phyloP scores from a whole-genome alignment of 2,797 vertebrate genomes.

The Synaphobranchus kaupii region DNA sequence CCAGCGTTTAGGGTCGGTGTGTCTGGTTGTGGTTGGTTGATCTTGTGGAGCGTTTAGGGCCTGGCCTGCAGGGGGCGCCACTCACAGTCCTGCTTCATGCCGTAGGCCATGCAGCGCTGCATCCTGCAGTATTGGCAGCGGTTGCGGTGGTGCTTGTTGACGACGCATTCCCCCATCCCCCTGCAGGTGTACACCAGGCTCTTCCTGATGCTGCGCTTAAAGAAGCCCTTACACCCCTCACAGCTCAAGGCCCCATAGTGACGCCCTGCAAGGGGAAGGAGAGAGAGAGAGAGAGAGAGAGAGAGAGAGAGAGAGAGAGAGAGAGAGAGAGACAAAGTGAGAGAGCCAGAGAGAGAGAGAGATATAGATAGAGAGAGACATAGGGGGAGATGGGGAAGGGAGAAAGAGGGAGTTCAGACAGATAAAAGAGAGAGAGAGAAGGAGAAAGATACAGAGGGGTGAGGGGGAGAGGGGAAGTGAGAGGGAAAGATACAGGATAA shows the following conservation, averaged over 20 bases:
- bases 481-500: no score
- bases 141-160: constrained; percentile 98
- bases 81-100: constrained; percentile 99
- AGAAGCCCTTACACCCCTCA: constrained; percentile 99
- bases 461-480: no score
- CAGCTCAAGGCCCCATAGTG: constrained; percentile 98
- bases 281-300: background rate
- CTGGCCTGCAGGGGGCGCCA: background rate
- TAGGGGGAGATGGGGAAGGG: no score
- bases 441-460: no score
- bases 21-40: no score
- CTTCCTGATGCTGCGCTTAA: constrained; percentile 98
- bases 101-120: constrained; percentile 94
- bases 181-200: constrained; percentile 95
- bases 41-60: no score
- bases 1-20: no score
- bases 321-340: background rate
- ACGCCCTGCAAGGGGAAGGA: constrained; percentile 74
- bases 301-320: background rate
- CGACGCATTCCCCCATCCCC: constrained; percentile 92
- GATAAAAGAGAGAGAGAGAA: no score
- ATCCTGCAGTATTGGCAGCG: constrained; percentile 97
- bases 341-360: no score
- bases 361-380: no score
- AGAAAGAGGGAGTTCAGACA: no score